These are phyloP conservation scores for Crax fasciolata DNA, from an alignment of 2,797 vertebrate species.

Conservation along the genomic window DNA sequence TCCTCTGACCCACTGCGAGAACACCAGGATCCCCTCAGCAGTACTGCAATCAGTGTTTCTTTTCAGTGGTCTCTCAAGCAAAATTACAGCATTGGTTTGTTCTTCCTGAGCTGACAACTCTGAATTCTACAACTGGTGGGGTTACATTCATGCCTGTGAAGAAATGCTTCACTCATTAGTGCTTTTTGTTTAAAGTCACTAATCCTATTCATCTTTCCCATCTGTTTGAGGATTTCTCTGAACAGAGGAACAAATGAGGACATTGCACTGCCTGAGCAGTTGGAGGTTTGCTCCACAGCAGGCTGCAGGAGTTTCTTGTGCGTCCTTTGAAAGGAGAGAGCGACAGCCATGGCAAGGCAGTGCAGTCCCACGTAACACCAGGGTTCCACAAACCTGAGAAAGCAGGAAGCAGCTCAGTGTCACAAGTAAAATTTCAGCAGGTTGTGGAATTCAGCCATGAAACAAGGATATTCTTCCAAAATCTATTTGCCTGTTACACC, in stretches of 20 bases:
- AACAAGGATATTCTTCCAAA: neutral
- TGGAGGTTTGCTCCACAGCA: neutral
- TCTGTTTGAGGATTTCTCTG: slow-evolving; percentile 8
- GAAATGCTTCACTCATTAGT: slow-evolving; percentile 19
- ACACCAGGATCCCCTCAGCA: neutral
- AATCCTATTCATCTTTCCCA: slow-evolving; percentile 54
- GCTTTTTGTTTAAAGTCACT: slow-evolving; percentile 51
- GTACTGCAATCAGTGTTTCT: neutral
- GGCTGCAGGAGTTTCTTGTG: neutral
- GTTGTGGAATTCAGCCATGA: accelerated
- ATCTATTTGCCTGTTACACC: accelerated
- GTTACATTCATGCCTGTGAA: neutral
- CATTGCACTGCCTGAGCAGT: neutral
- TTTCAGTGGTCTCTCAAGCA: neutral
- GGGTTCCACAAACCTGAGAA: accelerated
- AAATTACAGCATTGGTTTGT: slow-evolving; percentile 25
- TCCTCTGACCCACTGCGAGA: neutral
- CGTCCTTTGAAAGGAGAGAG: accelerated
- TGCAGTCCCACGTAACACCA: accelerated
- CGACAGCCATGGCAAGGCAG: neutral
- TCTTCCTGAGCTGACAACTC: slow-evolving; percentile 36
- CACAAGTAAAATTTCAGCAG: accelerated
- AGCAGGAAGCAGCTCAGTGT: accelerated
- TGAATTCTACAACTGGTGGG: neutral
- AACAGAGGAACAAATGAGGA: neutral